phyloP scores from a whole-genome alignment of 2,113 vertebrate species.

The Xenopus laevis region DNA sequence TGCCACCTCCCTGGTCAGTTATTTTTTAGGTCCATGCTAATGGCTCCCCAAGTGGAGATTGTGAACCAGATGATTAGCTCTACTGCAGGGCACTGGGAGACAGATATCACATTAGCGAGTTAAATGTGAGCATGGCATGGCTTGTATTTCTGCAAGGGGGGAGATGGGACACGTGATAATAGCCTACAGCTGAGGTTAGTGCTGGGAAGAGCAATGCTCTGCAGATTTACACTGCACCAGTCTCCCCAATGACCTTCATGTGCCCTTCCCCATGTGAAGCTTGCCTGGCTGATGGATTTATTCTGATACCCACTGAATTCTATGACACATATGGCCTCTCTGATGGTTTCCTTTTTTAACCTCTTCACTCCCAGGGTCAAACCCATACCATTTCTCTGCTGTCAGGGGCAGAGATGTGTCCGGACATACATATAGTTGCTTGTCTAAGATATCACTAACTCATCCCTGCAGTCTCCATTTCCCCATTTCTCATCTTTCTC shows the following conservation, averaged over 20 bases:
- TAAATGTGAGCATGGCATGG: neutral
- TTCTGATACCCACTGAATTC: neutral
- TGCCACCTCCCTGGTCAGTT: neutral
- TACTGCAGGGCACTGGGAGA: neutral
- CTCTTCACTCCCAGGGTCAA: too few species aligned
- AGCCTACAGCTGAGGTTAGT: neutral
- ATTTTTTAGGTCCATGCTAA: neutral
- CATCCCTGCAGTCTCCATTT: neutral
- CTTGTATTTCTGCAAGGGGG: neutral
- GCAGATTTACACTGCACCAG: neutral
- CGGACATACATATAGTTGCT: too few species aligned
- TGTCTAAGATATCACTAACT: too few species aligned
- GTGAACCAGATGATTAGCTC: neutral
- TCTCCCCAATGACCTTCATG: slow-evolving; percentile 28
- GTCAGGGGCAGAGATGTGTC: too few species aligned
- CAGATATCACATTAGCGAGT: neutral
- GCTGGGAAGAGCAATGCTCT: neutral
- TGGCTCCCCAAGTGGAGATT: neutral
- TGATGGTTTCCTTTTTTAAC: neutral
- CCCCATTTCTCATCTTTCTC: neutral
- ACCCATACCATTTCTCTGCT: too few species aligned
- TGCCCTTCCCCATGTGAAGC: slow-evolving; percentile 24
- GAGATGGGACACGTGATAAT: neutral
- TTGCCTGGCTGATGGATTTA: neutral
- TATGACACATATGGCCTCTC: neutral